Base-by-base conservation (phyloP, 2,113 vertebrate genomes). In the Passer montanus region DNA sequence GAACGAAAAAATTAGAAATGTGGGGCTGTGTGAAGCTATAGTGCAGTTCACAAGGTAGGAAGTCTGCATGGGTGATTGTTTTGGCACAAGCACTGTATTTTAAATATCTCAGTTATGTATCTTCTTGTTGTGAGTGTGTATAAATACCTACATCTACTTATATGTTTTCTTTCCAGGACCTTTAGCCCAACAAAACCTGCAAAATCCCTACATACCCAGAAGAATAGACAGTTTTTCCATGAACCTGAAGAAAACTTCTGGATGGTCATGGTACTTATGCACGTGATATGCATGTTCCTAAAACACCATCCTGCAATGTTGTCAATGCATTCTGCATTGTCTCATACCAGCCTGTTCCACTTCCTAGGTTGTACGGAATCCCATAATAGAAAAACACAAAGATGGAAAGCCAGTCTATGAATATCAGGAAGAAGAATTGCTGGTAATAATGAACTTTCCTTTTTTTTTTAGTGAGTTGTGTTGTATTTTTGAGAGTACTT, bases 1-100 rank as follows among this genome's bases (percentile, higher is more conserved):
- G 97, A 99, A 99, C 92, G 99, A 99, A 97, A 99, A 99, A 97
- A 99, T 99, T 89, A 98, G 99, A 88, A 99, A 99, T 86, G 99
- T 99, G 69, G 99, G 99, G 53, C 98, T 99, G 8, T 99, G 99
- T 97, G 99, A 99, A 98, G 99, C 99, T 78, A 99, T 99, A 84
- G 99, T 99, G 62, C 99, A 99, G 73, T 99, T 99, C 96, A 99
- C 99, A 17, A 99, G 99, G 99, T 99, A 98, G 20, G 58, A 50
- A 35, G 55, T 41, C 46, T 60, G 33, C 28, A 13, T 17, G 59
- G 47, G 21, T 90, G 19, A 2, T 6, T 56, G 49, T 31, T 39
- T 78, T 70, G 72, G 83, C 50, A 68, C 82, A 63, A 28, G 26
- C 39, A 43, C 33, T 66, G 13, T 72, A 11, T 56, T 84, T 58